Evolutionary conservation across 2,797 vertebrate genomes (phyloP).

Genomic region (Perodicticus potto): DNA sequence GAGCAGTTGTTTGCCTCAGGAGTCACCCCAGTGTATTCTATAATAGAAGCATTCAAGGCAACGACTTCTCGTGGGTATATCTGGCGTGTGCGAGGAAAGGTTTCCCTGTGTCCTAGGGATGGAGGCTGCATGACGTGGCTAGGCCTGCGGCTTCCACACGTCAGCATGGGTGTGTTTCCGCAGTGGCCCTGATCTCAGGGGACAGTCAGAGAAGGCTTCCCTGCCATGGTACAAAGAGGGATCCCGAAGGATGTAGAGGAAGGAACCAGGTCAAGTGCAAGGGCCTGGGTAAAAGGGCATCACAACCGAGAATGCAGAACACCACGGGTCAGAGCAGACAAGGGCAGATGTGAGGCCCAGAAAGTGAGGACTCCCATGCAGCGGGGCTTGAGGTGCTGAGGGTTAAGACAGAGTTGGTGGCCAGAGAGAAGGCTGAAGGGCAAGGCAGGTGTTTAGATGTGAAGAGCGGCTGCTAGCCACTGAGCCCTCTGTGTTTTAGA

Average conservation of each 20-base stretch:
- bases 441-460: background rate
- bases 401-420: background rate
- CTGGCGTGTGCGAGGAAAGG: background rate
- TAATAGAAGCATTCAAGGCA: constrained; percentile 49
- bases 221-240: background rate
- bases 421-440: background rate
- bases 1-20: background rate
- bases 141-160: background rate
- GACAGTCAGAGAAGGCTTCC: background rate
- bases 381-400: background rate
- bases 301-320: background rate
- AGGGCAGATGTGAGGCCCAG: background rate
- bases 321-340: background rate
- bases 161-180: background rate
- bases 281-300: background rate
- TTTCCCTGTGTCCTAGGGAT: background rate
- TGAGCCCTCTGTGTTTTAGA: background rate
- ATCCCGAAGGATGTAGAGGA: background rate
- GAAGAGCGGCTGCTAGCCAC: background rate
- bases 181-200: background rate
- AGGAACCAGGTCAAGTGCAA: background rate
- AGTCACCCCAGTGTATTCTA: constrained; percentile 26
- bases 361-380: background rate
- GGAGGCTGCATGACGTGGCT: background rate
- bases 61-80: background rate